These are phyloP conservation scores for Lysiphlebus fabarum DNA, from an alignment of 1,140 invertebrate species.

Conservation along the genomic window DNA sequence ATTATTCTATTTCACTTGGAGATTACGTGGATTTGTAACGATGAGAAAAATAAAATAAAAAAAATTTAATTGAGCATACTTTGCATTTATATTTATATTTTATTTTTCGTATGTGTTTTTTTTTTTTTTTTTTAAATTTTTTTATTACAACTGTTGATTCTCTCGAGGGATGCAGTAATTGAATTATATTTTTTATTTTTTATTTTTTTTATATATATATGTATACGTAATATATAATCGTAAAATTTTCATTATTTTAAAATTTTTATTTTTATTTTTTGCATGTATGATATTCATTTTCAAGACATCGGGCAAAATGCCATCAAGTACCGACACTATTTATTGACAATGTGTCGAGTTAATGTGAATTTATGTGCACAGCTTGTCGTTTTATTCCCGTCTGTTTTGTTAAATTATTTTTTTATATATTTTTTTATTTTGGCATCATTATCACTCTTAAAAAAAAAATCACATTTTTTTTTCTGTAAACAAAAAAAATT, in stretches of 20 bases:
- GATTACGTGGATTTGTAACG: conserved; percentile 14
- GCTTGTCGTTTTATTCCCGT: conserved; percentile 21
- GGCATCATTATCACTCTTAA: conserved; percentile 20
- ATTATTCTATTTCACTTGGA: too few species aligned
- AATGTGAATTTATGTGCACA: conserved; percentile 28
- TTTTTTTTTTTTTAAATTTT: too few species aligned
- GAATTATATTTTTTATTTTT: too few species aligned
- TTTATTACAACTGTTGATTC: conserved; percentile 18
- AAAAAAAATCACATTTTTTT: too few species aligned
- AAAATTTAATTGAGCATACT: too few species aligned
- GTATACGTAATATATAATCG: too few species aligned
- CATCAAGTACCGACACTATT: not conserved
- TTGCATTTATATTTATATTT: conserved; percentile 11
- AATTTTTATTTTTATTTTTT: conserved; percentile 20
- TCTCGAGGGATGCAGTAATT: not conserved
- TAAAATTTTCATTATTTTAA: too few species aligned
- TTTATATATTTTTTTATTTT: conserved; percentile 27
- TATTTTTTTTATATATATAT: too few species aligned
- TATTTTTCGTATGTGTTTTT: too few species aligned
- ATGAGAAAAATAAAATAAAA: not conserved
- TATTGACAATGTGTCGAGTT: conserved; percentile 7
- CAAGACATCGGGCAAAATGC: conserved; percentile 5
- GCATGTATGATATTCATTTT: conserved; percentile 11
- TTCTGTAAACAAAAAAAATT: too few species aligned
- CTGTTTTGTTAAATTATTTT: conserved; percentile 18